Percentiles rank a stretch among this genome's conserved stretches.
phyloP scores from a whole-genome alignment of 2,888 invertebrate genomes.

The Carabus problematicus region DNA sequence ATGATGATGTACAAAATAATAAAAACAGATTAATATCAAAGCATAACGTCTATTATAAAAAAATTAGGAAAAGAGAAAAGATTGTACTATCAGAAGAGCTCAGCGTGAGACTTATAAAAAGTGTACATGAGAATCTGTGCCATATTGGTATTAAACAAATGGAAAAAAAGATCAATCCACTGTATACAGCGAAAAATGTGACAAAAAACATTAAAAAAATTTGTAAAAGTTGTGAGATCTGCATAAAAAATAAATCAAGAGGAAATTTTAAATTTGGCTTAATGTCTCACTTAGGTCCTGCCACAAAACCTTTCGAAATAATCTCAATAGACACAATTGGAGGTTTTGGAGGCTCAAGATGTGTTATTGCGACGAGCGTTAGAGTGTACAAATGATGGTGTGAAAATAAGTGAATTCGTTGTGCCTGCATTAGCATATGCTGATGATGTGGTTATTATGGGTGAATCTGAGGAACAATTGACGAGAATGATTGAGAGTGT shows the following conservation, averaged over 20 bases:
- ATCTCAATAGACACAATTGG: conserved; percentile 50
- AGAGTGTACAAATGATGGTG: too few species aligned
- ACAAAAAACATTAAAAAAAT: conserved; percentile 38
- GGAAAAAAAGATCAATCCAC: conserved; percentile 21
- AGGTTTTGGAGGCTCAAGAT: conserved; percentile 48
- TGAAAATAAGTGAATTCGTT: too few species aligned
- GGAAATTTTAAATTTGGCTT: conserved; percentile 45
- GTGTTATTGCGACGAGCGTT: too few species aligned
- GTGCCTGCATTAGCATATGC: too few species aligned
- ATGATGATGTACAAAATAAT: conserved; percentile 29
- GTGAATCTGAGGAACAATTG: too few species aligned
- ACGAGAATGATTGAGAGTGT: too few species aligned
- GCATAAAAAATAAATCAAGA: conserved; percentile 49
- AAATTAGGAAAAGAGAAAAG: conserved; percentile 34
- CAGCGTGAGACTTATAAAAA: conserved; percentile 38
- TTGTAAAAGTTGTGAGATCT: conserved; percentile 44
- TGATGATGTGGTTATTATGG: too few species aligned
- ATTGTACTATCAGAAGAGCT: conserved; percentile 41
- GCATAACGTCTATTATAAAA: conserved; percentile 39
- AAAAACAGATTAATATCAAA: conserved; percentile 26
- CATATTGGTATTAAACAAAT: conserved; percentile 25
- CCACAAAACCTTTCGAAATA: conserved; percentile 48
- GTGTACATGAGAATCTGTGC: conserved; percentile 33
- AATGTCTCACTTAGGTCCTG: conserved; percentile 49
- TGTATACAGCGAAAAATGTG: conserved; percentile 32